A percentile compares a stretch with the other conserved stretches of the same genome.
Conservation (phyloP, 2,113 vertebrate genomes). For the Hyperopisus bebe region DNA sequence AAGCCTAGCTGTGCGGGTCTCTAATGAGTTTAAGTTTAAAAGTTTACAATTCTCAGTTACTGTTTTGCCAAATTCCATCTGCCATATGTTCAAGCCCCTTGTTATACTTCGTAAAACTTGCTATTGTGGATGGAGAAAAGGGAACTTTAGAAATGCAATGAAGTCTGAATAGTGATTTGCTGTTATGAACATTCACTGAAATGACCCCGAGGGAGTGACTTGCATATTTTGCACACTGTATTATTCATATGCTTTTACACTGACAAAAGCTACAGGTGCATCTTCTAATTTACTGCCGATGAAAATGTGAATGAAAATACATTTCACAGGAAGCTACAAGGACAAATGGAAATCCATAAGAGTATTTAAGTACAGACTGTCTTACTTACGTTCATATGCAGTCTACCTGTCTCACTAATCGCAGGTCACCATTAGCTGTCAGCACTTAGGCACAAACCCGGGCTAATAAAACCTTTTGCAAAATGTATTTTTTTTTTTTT, state of each 20-base stretch:
- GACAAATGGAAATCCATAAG: neutral
- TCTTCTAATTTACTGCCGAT: neutral
- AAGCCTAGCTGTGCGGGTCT: neutral
- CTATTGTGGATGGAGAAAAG: neutral
- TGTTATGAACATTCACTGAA: neutral
- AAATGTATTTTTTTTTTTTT: neutral
- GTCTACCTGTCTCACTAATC: neutral
- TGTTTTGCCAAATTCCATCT: neutral
- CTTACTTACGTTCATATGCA: neutral
- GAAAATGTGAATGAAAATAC: neutral
- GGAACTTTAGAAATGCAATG: neutral
- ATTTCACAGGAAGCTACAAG: neutral
- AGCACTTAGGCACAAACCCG: neutral
- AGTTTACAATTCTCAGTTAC: neutral
- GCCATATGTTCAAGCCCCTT: neutral
- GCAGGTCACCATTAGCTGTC: neutral
- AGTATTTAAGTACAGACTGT: neutral
- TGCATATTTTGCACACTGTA: neutral
- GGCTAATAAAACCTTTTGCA: neutral
- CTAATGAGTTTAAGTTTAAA: neutral
- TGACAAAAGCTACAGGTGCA: neutral
- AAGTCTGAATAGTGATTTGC: neutral
- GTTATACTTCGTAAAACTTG: neutral
- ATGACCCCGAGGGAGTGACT: neutral
- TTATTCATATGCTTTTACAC: constrained; percentile 4